phyloP scores from a whole-genome alignment of 2,888 invertebrate genomes.

The Dryobota labecula region DNA sequence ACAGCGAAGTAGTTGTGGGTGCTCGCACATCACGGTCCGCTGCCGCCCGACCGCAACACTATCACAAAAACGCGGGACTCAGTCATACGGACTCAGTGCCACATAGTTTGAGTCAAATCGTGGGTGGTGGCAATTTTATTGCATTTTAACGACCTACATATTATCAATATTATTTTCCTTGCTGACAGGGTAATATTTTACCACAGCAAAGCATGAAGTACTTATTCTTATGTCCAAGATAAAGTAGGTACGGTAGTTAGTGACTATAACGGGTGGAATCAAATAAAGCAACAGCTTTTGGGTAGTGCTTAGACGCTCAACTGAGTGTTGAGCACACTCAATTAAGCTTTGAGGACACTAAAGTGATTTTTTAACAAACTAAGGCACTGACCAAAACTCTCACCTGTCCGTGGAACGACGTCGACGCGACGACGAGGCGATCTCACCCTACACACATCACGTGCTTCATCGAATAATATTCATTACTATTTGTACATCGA shows the following conservation, averaged over 20 bases:
- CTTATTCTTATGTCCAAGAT: not conserved
- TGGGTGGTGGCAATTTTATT: not conserved
- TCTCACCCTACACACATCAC: not conserved
- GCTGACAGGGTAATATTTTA: not conserved
- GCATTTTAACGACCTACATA: not conserved
- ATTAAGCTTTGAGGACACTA: not conserved
- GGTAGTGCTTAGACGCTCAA: not conserved
- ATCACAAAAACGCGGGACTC: not conserved
- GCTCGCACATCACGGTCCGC: not conserved
- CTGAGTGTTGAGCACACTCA: not conserved
- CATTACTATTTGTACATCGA: constrained; percentile 4
- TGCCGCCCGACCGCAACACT: not conserved
- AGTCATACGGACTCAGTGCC: not conserved
- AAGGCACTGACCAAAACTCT: constrained; percentile 1
- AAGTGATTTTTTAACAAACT: not conserved
- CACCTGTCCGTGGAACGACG: not conserved
- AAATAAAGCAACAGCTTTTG: not conserved
- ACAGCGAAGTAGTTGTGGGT: not conserved
- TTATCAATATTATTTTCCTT: not conserved
- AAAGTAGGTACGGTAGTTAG: not conserved
- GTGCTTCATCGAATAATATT: constrained; percentile 11
- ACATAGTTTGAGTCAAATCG: not conserved
- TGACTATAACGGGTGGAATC: not conserved
- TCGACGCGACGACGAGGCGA: not conserved
- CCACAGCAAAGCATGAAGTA: not conserved